phyloP scores from a whole-genome alignment of 2,888 invertebrate genomes.

The Allacma fusca region DNA sequence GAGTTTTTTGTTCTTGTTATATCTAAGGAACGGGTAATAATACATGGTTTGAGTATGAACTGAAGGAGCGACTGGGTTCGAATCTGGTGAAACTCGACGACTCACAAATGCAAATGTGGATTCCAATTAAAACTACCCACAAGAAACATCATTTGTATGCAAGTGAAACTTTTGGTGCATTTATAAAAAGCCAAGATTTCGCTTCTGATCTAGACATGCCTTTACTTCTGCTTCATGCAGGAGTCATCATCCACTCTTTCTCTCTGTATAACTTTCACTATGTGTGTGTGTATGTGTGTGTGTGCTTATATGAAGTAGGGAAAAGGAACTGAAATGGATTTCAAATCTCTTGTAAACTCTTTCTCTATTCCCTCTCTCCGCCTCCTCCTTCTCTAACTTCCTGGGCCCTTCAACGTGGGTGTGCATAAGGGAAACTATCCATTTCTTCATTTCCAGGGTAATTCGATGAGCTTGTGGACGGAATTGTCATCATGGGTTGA shows the following conservation, averaged over 20 bases:
- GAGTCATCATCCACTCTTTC: conserved; percentile 14
- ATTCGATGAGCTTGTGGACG: conserved; percentile 26
- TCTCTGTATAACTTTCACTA: conserved; percentile 1
- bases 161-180: conserved; percentile 60
- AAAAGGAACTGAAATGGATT: too few relatives aligned
- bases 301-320: background rate
- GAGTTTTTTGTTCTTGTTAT: background rate
- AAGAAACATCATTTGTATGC: conserved; percentile 61
- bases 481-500: conserved; percentile 19
- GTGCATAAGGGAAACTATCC: background rate
- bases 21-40: background rate
- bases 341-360: background rate
- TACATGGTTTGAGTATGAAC: background rate
- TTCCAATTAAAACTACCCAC: conserved; percentile 60
- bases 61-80: conserved; percentile 1
- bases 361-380: conserved; percentile 1
- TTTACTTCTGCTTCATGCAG: conserved; percentile 45
- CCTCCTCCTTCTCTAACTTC: background rate
- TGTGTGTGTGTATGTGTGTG: background rate
- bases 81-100: conserved; percentile 28
- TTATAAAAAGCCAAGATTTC: conserved; percentile 58
- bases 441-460: conserved; percentile 15
- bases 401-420: background rate
- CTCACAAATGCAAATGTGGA: conserved; percentile 55
- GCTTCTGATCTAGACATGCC: conserved; percentile 56